phyloP scores from a whole-genome alignment of 2,888 invertebrate genomes.

The Ochropleura leucogaster region DNA sequence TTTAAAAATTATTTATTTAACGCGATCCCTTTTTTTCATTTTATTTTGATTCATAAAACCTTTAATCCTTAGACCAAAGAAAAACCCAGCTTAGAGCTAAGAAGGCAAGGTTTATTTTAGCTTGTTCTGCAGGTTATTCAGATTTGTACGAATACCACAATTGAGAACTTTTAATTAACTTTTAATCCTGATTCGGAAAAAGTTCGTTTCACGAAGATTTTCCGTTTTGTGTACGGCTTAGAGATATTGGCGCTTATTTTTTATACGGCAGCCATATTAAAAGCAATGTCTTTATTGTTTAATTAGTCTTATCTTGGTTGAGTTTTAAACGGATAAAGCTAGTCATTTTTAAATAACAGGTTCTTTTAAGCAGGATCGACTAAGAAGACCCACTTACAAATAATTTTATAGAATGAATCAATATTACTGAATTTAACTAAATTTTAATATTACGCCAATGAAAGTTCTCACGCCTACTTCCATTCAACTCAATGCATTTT shows the following conservation, averaged over 20 bases:
- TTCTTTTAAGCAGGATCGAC: no score
- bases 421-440: no score
- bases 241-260: constrained; percentile 18
- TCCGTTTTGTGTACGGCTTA: neutral
- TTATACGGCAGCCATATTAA: neutral
- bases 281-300: no score
- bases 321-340: no score
- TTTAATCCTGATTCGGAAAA: constrained; percentile 56
- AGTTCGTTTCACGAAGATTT: constrained; percentile 42
- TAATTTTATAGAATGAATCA: no score
- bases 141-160: constrained; percentile 22
- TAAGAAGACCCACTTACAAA: no score
- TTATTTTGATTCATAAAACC: constrained; percentile 35
- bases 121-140: constrained; percentile 24
- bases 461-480: constrained; percentile 4
- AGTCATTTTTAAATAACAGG: no score
- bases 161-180: constrained; percentile 65
- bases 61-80: neutral
- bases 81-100: neutral
- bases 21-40: constrained; percentile 30
- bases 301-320: no score
- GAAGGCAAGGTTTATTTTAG: neutral
- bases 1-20: constrained; percentile 46
- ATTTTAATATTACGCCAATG: neutral
- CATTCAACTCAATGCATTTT: constrained; percentile 12